phyloP scores from a whole-genome alignment of 2,113 vertebrate species.

The Nematolebias whitei region DNA sequence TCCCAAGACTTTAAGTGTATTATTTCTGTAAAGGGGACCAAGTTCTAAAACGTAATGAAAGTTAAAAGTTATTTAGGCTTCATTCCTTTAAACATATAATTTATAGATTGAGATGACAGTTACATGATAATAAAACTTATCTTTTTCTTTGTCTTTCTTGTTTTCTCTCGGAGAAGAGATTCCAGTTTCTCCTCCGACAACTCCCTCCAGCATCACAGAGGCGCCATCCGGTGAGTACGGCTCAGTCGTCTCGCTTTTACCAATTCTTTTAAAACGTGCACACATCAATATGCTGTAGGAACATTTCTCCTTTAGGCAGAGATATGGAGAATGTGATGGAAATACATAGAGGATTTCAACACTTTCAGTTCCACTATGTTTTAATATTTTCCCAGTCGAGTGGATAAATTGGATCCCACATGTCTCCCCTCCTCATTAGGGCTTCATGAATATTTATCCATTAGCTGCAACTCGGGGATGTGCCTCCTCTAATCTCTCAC shows the following conservation, averaged over 20 bases:
- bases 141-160: slow-evolving; percentile 31
- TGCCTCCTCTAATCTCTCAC: slow-evolving; percentile 71
- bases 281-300: not conserved
- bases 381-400: slow-evolving; percentile 40
- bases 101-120: too few relatives aligned
- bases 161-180: slow-evolving; percentile 85
- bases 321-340: slow-evolving; percentile 10
- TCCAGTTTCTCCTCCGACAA: slow-evolving; percentile 88
- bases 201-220: slow-evolving; percentile 88
- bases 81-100: too few relatives aligned
- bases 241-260: not conserved
- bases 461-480: slow-evolving; percentile 61
- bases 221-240: slow-evolving; percentile 87
- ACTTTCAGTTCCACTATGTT: slow-evolving; percentile 3
- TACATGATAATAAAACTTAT: too few relatives aligned
- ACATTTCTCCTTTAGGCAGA: not conserved
- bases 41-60: too few relatives aligned
- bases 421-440: slow-evolving; percentile 51
- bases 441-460: slow-evolving; percentile 72
- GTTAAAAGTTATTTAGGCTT: too few relatives aligned
- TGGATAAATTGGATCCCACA: slow-evolving; percentile 68
- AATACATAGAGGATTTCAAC: slow-evolving; percentile 1
- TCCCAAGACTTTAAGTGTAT: not conserved
- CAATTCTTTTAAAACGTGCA: not conserved
- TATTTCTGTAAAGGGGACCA: not conserved